These are phyloP conservation scores for Chloromyia formosa DNA, from an alignment of 2,888 invertebrate genomes.

Conservation along the genomic window DNA sequence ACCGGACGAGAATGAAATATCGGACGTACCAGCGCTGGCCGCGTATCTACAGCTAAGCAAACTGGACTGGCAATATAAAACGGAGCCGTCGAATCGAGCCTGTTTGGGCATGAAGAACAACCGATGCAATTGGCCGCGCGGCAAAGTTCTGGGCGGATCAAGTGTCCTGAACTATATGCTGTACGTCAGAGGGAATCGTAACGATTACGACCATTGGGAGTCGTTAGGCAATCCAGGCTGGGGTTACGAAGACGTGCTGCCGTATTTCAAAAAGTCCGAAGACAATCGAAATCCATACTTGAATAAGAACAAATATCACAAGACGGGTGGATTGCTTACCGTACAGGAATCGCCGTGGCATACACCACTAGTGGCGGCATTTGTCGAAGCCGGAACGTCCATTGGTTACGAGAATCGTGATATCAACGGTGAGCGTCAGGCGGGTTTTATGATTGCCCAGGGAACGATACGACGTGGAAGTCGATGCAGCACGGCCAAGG, in stretches of 20 bases:
- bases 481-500: constrained; percentile 87
- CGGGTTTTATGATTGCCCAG: constrained; percentile 84
- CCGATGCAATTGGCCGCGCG: constrained; percentile 88
- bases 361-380: constrained; percentile 82
- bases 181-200: constrained; percentile 83
- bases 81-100: constrained; percentile 81
- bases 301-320: constrained; percentile 73
- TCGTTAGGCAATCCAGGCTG: constrained; percentile 86
- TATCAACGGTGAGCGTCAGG: constrained; percentile 81
- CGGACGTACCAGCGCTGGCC: constrained; percentile 86
- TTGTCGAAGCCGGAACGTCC: constrained; percentile 83
- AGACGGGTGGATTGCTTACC: constrained; percentile 77
- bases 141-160: constrained; percentile 89
- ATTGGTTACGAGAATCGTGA: constrained; percentile 85
- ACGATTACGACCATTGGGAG: constrained; percentile 92
- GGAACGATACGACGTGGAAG: constrained; percentile 81
- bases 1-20: constrained; percentile 87
- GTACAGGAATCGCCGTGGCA: constrained; percentile 87
- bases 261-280: constrained; percentile 90
- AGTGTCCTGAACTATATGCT: constrained; percentile 91
- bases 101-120: constrained; percentile 84
- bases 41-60: constrained; percentile 87
- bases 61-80: constrained; percentile 90
- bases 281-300: constrained; percentile 89
- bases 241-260: constrained; percentile 84